Conservation (phyloP, 2,113 vertebrate species). For the Cariama cristata region DNA sequence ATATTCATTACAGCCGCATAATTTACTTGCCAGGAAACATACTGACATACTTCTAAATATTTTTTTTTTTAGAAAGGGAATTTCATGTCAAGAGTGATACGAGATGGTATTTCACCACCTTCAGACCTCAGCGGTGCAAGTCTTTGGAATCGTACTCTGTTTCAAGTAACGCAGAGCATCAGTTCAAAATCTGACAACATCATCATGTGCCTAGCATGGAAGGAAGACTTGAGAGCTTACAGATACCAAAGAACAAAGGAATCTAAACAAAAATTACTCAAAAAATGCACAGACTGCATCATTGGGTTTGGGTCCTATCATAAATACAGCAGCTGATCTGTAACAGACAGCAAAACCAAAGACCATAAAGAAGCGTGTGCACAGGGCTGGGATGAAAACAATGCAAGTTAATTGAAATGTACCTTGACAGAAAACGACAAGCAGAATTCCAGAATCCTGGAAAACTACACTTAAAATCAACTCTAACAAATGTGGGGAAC, state of each 20-base stretch:
- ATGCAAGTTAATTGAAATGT: rapidly evolving
- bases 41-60: background rate
- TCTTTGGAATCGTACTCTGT: background rate
- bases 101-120: background rate
- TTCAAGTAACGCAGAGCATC: background rate
- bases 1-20: rapidly evolving
- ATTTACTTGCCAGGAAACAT: background rate
- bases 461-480: background rate
- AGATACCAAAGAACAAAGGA: background rate
- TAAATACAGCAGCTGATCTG: background rate
- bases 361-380: rapidly evolving
- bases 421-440: background rate
- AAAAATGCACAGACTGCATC: background rate
- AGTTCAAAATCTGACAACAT: background rate
- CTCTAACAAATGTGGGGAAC: background rate
- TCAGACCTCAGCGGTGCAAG: background rate
- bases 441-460: background rate
- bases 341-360: background rate
- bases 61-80: background rate
- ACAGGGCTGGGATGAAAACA: background rate
- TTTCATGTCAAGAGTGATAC: background rate
- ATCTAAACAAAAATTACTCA: background rate
- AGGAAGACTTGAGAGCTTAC: background rate
- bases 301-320: background rate
- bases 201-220: background rate